Evolutionary conservation across 2,888 invertebrate genomes (phyloP).

Genomic region (Apoda limacodes): DNA sequence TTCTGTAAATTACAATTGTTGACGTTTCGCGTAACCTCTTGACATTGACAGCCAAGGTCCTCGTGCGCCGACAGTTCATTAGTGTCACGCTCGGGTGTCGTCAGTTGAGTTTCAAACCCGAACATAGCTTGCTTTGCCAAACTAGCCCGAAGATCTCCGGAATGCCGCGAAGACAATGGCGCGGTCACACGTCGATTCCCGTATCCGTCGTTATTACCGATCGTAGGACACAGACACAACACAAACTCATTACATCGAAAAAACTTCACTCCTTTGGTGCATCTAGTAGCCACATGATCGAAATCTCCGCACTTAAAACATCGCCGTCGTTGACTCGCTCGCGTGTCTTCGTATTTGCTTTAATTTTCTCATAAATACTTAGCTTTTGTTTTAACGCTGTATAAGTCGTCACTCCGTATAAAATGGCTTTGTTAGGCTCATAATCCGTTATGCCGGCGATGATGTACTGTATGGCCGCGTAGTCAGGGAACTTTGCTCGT

Average conservation of each 20-base stretch:
- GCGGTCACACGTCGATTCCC: too few species aligned
- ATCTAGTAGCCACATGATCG: background rate
- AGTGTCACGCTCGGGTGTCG: too few species aligned
- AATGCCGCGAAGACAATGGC: too few species aligned
- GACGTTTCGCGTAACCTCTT: constrained; percentile 6
- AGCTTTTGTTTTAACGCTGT: constrained; percentile 17
- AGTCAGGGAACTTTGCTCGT: constrained; percentile 19
- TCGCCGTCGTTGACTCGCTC: background rate
- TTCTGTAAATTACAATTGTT: constrained; percentile 4
- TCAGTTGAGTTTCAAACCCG: too few species aligned
- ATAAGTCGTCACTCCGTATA: constrained; percentile 19
- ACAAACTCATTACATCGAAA: constrained; percentile 16
- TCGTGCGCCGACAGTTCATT: too few species aligned
- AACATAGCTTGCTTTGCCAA: too few species aligned
- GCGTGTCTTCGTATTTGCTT: background rate
- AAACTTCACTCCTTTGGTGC: constrained; percentile 11
- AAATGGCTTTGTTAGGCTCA: constrained; percentile 15
- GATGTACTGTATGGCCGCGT: constrained; percentile 21
- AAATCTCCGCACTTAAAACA: constrained; percentile 1
- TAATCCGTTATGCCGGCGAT: constrained; percentile 19
- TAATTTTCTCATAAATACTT: constrained; percentile 10
- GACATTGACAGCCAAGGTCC: constrained; percentile 6
- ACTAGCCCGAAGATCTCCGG: too few species aligned
- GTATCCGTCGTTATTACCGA: too few species aligned
- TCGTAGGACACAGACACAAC: constrained; percentile 1